Conservation (phyloP, 2,888 invertebrate species). For the Esperia sulphurella region DNA sequence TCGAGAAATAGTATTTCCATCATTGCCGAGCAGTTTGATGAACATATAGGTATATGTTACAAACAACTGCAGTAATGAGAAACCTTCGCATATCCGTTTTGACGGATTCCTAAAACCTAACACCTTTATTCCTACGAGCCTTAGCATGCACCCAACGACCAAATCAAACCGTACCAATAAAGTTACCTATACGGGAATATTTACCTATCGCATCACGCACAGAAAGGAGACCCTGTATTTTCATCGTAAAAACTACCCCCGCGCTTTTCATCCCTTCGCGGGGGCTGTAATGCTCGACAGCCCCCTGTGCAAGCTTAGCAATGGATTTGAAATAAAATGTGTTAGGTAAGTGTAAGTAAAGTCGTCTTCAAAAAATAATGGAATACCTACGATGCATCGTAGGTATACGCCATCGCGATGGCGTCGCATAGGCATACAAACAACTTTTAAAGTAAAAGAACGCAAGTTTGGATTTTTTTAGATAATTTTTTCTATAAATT, state of each 20-base stretch:
- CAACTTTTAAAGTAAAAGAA: too few relatives aligned
- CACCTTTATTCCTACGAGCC: constrained; percentile 6
- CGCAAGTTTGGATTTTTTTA: too few relatives aligned
- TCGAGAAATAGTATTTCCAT: too few relatives aligned
- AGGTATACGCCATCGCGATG: too few relatives aligned
- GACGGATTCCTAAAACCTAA: constrained; percentile 1
- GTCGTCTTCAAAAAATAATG: too few relatives aligned
- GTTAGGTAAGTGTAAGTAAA: background rate
- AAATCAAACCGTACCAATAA: constrained; percentile 28
- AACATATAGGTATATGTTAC: too few relatives aligned
- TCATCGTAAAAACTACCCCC: constrained; percentile 62
- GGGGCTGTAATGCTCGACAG: background rate
- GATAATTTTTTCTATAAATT: too few relatives aligned
- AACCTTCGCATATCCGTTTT: too few relatives aligned
- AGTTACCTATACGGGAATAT: constrained; percentile 21
- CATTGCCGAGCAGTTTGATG: too few relatives aligned
- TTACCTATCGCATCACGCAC: constrained; percentile 45
- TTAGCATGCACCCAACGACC: constrained; percentile 13
- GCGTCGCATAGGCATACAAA: too few relatives aligned
- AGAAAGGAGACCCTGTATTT: constrained; percentile 47
- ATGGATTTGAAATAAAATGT: background rate
- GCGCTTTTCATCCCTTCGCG: constrained; percentile 13
- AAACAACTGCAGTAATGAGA: too few relatives aligned
- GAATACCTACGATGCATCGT: too few relatives aligned
- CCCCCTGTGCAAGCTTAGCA: background rate